Conservation (phyloP, 1,140 invertebrate genomes). For the Paracyclopina nana region DNA sequence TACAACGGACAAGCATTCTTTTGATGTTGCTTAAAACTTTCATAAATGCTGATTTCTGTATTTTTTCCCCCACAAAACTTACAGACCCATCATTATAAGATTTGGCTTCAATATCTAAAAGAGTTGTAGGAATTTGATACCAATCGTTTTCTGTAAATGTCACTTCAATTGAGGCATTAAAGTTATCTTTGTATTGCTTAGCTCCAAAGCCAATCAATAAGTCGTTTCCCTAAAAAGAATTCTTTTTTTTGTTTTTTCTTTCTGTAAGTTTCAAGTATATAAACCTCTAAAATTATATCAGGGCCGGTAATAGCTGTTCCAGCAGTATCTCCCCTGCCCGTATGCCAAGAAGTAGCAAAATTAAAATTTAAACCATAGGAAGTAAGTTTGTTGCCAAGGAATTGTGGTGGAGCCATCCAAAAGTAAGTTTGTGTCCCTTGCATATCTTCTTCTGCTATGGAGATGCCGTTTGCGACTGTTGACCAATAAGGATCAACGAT, state of each 20-base stretch:
- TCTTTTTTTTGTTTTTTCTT: conserved; percentile 9
- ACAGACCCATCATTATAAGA: too few species aligned
- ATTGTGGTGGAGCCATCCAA: conserved; percentile 6
- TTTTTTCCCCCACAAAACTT: too few species aligned
- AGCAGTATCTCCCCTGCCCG: conserved; percentile 66
- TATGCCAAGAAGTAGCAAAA: conserved; percentile 58
- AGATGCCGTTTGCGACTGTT: conserved; percentile 16
- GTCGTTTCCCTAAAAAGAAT: conserved; percentile 28
- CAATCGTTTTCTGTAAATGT: conserved; percentile 45
- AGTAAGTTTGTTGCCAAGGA: conserved; percentile 43
- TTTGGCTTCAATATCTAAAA: conserved; percentile 28
- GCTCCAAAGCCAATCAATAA: conserved; percentile 44
- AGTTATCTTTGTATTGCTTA: conserved; percentile 35
- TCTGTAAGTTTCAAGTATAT: too few species aligned
- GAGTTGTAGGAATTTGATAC: conserved; percentile 44
- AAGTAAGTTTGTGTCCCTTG: conserved; percentile 7
- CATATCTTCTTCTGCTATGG: conserved; percentile 16
- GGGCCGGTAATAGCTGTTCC: conserved; percentile 59
- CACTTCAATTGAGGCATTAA: conserved; percentile 36
- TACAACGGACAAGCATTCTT: too few species aligned
- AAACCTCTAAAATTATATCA: conserved; percentile 66
- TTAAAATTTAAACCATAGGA: conserved; percentile 63
- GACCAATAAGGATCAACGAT: conserved; percentile 20
- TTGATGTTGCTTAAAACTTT: too few species aligned
- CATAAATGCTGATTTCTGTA: too few species aligned